Percentiles rank a stretch among this genome's conserved stretches.
Conservation (phyloP, 2,113 vertebrate genomes). For the Xenus cinereus region DNA sequence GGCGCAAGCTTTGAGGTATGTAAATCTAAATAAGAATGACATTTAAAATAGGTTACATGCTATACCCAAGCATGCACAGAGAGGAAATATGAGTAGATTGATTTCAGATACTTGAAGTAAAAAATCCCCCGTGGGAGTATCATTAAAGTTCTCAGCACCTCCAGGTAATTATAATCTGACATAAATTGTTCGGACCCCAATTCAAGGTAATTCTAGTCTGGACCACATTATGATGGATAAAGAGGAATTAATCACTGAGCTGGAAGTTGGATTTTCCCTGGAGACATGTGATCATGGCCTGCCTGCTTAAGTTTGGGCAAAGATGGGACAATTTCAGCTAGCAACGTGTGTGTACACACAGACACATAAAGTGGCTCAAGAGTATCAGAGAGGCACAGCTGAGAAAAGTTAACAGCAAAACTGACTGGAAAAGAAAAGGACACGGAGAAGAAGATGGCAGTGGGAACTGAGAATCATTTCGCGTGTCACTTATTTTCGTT, state of each 20-base stretch:
- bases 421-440: neutral
- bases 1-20: neutral
- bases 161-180: slow-evolving; percentile 38
- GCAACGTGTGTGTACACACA: rapidly evolving
- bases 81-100: neutral
- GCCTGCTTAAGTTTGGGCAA: neutral
- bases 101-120: slow-evolving; percentile 1
- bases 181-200: neutral
- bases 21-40: slow-evolving; percentile 38
- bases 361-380: rapidly evolving
- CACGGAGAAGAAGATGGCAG: neutral
- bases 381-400: neutral
- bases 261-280: neutral
- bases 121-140: neutral
- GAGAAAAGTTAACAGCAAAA: neutral
- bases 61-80: neutral
- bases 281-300: neutral
- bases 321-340: neutral
- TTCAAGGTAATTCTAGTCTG: slow-evolving; percentile 1
- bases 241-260: neutral
- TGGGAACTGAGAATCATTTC: neutral
- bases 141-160: neutral
- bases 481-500: neutral
- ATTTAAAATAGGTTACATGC: neutral
- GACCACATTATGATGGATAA: neutral